Evolutionary conservation across 2,888 invertebrate genomes (phyloP).

Genomic region (Crematogaster levior): DNA sequence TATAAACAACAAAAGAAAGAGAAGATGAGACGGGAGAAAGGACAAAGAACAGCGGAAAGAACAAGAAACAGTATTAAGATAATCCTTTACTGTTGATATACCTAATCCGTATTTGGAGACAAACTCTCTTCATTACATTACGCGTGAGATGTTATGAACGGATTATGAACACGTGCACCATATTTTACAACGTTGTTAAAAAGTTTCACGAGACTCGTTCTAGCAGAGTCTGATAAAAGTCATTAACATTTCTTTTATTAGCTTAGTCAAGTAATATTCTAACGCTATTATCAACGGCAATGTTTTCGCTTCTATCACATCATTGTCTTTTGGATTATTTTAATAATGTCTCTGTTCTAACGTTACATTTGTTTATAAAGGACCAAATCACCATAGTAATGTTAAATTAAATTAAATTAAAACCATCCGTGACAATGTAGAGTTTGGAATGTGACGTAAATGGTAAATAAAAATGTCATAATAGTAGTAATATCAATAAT

Average conservation of each 20-base stretch:
- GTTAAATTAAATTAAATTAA: slow-evolving; percentile 27
- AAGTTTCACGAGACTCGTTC: slow-evolving; percentile 31
- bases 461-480: neutral
- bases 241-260: slow-evolving; percentile 51
- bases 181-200: slow-evolving; percentile 38
- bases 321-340: neutral
- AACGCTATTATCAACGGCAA: slow-evolving; percentile 8
- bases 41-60: slow-evolving; percentile 2
- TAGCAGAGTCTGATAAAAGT: slow-evolving; percentile 39
- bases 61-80: slow-evolving; percentile 63
- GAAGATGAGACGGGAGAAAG: neutral
- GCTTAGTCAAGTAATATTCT: slow-evolving; percentile 33
- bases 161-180: slow-evolving; percentile 27
- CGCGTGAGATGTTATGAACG: neutral
- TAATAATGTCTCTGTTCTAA: slow-evolving; percentile 6
- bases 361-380: slow-evolving; percentile 7
- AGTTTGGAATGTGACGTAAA: neutral
- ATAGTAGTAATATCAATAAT: neutral
- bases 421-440: neutral
- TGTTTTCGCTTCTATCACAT: neutral
- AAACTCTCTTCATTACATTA: slow-evolving; percentile 38
- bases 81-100: slow-evolving; percentile 66
- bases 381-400: neutral
- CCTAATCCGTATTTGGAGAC: slow-evolving; percentile 53
- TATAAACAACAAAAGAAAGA: too few species aligned